Evolutionary conservation across 2,888 invertebrate genomes (phyloP), one percentile per base, ranked within the genome.

Genomic region (Calliphora vomitoria): DNA sequence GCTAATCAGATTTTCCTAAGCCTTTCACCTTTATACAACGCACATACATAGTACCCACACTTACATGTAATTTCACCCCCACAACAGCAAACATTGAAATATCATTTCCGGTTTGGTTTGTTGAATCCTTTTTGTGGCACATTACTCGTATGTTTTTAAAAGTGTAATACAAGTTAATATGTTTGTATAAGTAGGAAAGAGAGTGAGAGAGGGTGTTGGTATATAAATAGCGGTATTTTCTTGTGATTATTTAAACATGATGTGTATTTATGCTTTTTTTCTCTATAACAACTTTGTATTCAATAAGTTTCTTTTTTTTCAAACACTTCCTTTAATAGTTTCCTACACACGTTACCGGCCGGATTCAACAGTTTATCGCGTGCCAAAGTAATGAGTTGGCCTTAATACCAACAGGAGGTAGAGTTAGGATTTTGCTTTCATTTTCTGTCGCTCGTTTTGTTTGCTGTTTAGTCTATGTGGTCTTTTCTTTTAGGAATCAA

Each of bases 301-400:
- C n/a, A 62, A 53, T 64, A 18, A 41, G 44, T 71, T 44, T 44
- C 55, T 53, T 71, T 44, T 64, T 53, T 58, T 53, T 11, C n/a
- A n/a, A 71, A 44, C 50, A 76, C 71, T 64, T 83, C 78, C 62
- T 78, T 53, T 13, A 74, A 82, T 76, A 41, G 50, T 41, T 72
- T 78, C 83, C 47, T 55, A 2, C 31, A 55, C 53, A 74, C 55
- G 69, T 71, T 80, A 80, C 44, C 64, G 66, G 72, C 18, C 84
- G 82, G 74, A 87, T 82, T 82, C 87, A 87, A 87, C 87, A 87
- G 85, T 87, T 87, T 85, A 87, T 87, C 82, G 87, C 87, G 85
- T 87, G 87, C 47, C 64, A 79, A 76, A 58, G 64, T 87, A 83
- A 80, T 80, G n/a, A 72, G 71, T 78, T 78, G 62, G 20, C 78